A percentile compares a stretch with the other conserved stretches of the same genome.
Evolutionary conservation across 2,113 vertebrate genomes (phyloP).

Genomic region (Pao palembangensis): DNA sequence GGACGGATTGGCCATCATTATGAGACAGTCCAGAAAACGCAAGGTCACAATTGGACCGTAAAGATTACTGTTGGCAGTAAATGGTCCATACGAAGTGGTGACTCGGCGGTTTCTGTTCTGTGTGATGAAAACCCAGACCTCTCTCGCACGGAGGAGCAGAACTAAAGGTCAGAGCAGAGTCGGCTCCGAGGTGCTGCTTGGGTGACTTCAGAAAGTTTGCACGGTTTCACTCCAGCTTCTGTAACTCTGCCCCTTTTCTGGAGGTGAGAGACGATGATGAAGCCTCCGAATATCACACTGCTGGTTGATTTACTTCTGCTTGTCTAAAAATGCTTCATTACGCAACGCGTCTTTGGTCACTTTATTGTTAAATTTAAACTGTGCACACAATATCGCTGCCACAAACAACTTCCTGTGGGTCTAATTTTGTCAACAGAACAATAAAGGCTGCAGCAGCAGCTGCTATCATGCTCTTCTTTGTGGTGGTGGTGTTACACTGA

Average conservation of each 20-base stretch:
- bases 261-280: no score
- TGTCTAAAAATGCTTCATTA: no score
- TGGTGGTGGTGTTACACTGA: no score
- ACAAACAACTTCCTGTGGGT: no score
- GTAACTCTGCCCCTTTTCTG: not conserved
- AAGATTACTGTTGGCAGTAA: conserved; percentile 56
- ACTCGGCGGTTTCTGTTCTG: conserved; percentile 44
- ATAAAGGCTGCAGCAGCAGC: no score
- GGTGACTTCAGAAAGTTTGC: conserved; percentile 10
- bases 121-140: conserved; percentile 32
- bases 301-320: no score
- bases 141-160: conserved; percentile 29
- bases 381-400: no score
- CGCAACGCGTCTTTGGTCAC: no score
- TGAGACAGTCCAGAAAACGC: conserved; percentile 34
- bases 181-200: conserved; percentile 1
- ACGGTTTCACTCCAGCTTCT: not conserved
- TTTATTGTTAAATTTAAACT: no score
- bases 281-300: no score
- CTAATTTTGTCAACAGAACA: no score
- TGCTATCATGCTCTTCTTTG: no score
- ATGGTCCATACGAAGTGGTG: conserved; percentile 52
- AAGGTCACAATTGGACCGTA: conserved; percentile 57
- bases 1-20: conserved; percentile 17
- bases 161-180: conserved; percentile 44